These are phyloP conservation scores for Aphelenchoides fujianensis DNA, from an alignment of 1,140 invertebrate species.

Conservation along the genomic window DNA sequence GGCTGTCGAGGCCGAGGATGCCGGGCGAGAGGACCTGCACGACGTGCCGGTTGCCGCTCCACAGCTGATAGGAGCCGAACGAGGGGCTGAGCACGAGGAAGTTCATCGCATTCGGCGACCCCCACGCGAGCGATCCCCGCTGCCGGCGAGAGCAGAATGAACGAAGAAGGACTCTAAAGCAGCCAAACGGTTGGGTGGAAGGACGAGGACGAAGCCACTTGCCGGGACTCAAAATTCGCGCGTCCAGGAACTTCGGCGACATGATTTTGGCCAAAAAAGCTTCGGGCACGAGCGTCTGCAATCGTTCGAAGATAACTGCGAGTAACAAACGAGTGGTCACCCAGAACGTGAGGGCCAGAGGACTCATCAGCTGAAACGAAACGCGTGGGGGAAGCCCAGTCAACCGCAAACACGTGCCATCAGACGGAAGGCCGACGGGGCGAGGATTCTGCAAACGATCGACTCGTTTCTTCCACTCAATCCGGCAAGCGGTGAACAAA, in stretches of 20 bases:
- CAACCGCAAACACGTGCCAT: too few relatives aligned
- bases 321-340: neutral
- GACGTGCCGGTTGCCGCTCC: conserved; percentile 12
- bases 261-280: conserved; percentile 20
- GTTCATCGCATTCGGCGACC: conserved; percentile 18
- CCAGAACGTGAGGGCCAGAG: neutral
- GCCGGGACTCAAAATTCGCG: neutral
- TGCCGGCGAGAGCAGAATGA: conserved; percentile 1
- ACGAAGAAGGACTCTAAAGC: conserved; percentile 12
- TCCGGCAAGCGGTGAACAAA: too few relatives aligned
- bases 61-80: conserved; percentile 10
- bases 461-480: neutral
- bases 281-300: too few relatives aligned
- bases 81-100: conserved; percentile 10
- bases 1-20: conserved; percentile 11
- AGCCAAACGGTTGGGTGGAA: too few relatives aligned
- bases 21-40: conserved; percentile 19
- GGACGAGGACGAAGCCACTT: conserved; percentile 6
- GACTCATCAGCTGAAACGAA: neutral
- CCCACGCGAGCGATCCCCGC: conserved; percentile 5
- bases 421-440: conserved; percentile 17
- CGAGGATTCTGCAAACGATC: conserved; percentile 14
- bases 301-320: too few relatives aligned
- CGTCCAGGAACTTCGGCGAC: conserved; percentile 15
- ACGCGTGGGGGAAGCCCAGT: too few relatives aligned